A percentile compares a stretch with the other conserved stretches of the same genome.
Evolutionary conservation across 2,797 vertebrate species (phyloP).

Genomic region (Lepus townsendii): DNA sequence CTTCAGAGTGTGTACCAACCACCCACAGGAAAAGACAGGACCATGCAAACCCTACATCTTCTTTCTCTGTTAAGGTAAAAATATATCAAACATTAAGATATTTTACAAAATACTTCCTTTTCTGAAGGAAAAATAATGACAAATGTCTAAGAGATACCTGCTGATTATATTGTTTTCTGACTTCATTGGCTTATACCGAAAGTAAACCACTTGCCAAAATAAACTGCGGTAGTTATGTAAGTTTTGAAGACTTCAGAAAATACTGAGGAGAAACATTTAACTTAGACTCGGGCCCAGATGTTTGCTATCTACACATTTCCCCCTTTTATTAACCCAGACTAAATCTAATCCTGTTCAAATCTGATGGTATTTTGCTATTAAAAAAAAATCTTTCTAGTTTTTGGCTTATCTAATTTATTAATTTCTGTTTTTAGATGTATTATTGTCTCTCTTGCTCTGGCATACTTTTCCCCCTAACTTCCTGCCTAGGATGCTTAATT

Average conservation of each 20-base stretch:
- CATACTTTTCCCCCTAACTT: not conserved
- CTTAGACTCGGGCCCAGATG: not conserved
- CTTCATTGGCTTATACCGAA: not conserved
- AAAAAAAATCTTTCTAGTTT: conserved; percentile 46
- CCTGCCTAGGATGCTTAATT: not conserved
- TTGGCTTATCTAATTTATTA: not conserved
- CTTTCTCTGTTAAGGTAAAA: conserved; percentile 40
- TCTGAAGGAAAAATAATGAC: conserved; percentile 9
- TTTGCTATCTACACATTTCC: not conserved
- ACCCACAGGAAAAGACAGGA: conserved; percentile 58
- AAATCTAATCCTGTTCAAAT: conserved; percentile 35
- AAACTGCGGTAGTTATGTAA: not conserved
- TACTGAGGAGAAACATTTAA: not conserved
- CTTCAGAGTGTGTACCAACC: conserved; percentile 50
- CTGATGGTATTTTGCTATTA: not conserved
- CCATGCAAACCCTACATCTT: conserved; percentile 14
- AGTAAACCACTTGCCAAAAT: conserved; percentile 44
- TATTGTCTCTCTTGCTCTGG: conserved; percentile 32
- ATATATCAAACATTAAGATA: conserved; percentile 29
- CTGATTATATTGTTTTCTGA: not conserved
- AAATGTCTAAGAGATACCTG: not conserved
- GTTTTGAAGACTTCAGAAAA: conserved; percentile 28
- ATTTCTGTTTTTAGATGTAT: not conserved
- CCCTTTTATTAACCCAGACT: conserved; percentile 3
- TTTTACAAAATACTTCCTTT: not conserved